Base-by-base conservation (phyloP, 2,113 vertebrate species). In the Rhinogobius similis region DNA sequence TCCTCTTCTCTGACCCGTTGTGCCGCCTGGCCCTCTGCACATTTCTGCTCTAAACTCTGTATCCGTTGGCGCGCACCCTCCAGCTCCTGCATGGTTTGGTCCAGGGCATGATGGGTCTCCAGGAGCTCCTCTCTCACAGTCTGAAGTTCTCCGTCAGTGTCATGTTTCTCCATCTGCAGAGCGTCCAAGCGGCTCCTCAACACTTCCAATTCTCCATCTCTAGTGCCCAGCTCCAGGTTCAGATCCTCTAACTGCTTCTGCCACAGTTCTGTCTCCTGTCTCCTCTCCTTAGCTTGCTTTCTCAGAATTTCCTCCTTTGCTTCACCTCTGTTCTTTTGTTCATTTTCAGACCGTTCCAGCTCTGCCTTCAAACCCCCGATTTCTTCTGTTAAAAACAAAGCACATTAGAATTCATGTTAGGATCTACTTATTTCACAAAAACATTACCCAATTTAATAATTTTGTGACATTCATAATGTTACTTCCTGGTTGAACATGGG, bases 331-430 rank as follows among this genome's bases (percentile, higher is more conserved):
- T 82, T 70, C 46, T 64, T 68, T 46, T 62, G 43, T 0, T 62
- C 85, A 39, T 70, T n/a, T 3, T 65, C 64, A 23, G 59, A 67
- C 70, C 73, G 66, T 26, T 88, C 72, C 88, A 96, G 84, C 56
- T 95, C 94, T 26, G 10, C 39, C 1, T 75, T 87, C 70, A 95
- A 90, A 86, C 93, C 95, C 59, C 67, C 79, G n/a, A 96, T 90
- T 78, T 96, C 93, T 32, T 94, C 96, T 97, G 78, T 56, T 84
- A 20, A 78, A n/a, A 58, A 83, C 12, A 66, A 58, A 55, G 53
- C 50, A 46, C 27, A 27, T 14, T 9, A 21, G 18, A 52, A 8
- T 53, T 56, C 9, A 38, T n/a, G 18, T 62, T 11, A 55, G 10
- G 18, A 39, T 39, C 32, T 36, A 36, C 29, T 29, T 3, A 29